Percentiles rank a stretch among this genome's conserved stretches.
phyloP scores from a whole-genome alignment of 2,113 vertebrate species.

The Oncorhynchus gorbuscha region DNA sequence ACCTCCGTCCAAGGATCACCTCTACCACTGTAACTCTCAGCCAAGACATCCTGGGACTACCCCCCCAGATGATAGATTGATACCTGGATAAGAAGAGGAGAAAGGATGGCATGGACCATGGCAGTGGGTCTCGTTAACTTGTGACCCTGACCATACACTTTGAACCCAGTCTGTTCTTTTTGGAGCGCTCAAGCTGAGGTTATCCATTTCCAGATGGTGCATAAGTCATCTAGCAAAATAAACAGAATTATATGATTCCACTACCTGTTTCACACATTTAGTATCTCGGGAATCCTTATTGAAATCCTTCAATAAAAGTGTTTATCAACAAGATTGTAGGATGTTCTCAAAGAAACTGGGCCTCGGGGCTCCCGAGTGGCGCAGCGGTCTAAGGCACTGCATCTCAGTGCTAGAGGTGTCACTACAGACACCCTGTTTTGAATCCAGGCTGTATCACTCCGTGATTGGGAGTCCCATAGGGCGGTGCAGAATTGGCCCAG shows the following conservation, averaged over 20 bases:
- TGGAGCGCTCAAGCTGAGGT: conserved; percentile 17
- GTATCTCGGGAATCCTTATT: no score
- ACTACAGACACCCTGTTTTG: no score
- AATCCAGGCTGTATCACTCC: no score
- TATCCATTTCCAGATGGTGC: conserved; percentile 2
- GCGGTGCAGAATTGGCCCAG: no score
- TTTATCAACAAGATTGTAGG: no score
- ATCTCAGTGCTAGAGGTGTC: no score
- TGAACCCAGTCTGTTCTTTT: conserved; percentile 27
- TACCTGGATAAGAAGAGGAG: conserved; percentile 26
- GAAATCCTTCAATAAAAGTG: no score
- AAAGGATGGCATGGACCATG: conserved; percentile 14
- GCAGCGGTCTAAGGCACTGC: no score
- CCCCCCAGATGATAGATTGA: conserved; percentile 34
- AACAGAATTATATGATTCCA: not conserved
- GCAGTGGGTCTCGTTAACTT: not conserved
- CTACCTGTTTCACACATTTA: no score
- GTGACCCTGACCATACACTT: conserved; percentile 22
- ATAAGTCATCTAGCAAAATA: not conserved
- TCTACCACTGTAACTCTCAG: conserved; percentile 77
- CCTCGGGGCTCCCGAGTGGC: no score
- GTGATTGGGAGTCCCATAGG: no score
- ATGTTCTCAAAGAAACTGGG: no score
- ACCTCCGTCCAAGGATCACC: conserved; percentile 72
- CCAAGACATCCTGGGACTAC: conserved; percentile 66